These are phyloP conservation scores for Adela reaumurella DNA, from an alignment of 2,888 invertebrate genomes.

Conservation along the genomic window DNA sequence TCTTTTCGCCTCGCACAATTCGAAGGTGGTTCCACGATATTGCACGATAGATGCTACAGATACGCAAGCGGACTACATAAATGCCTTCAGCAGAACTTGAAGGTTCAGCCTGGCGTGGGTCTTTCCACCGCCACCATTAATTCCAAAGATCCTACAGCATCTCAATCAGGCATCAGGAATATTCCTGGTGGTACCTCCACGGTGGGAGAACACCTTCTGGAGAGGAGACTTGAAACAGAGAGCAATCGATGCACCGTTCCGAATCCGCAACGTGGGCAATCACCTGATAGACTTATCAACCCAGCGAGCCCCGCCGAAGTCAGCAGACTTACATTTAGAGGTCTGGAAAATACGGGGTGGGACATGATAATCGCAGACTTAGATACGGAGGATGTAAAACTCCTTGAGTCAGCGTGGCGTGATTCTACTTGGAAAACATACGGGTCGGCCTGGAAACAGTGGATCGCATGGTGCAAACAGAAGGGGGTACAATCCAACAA, in stretches of 20 bases:
- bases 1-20: conserved; percentile 9
- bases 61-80: conserved; percentile 4
- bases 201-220: conserved; percentile 14
- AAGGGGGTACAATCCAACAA: conserved; percentile 1
- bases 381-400: not conserved
- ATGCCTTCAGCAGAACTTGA: conserved; percentile 17
- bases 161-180: conserved; percentile 11
- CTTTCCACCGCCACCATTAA: conserved; percentile 18
- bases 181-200: conserved; percentile 5
- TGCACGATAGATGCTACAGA: conserved; percentile 1
- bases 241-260: conserved; percentile 7
- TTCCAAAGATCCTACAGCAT: conserved; percentile 16
- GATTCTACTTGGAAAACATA: conserved; percentile 2
- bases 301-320: not conserved
- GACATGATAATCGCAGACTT: not conserved
- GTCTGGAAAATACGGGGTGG: conserved; percentile 4
- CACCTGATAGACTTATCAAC: conserved; percentile 10
- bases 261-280: conserved; percentile 9
- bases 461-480: conserved; percentile 1
- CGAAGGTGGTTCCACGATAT: conserved; percentile 8
- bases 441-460: not conserved
- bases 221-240: conserved; percentile 11
- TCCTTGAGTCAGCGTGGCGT: conserved; percentile 1
- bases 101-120: conserved; percentile 14
- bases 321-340: not conserved